Evolutionary conservation across 2,888 invertebrate genomes (phyloP).

Genomic region (Luperina nickerlii): DNA sequence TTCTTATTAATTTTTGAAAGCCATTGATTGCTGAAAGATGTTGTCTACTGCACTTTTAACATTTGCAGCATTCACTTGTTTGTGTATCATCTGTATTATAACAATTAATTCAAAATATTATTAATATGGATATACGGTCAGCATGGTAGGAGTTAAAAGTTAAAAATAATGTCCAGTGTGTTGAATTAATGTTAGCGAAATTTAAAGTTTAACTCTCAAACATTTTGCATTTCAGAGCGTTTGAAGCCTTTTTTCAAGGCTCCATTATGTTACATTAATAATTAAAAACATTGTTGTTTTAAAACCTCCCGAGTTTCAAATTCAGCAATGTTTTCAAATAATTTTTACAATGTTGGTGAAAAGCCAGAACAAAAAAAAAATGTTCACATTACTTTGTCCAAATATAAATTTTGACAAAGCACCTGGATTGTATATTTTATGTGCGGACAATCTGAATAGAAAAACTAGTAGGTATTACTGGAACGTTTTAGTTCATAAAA

Average conservation of each 20-base stretch:
- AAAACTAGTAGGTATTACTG: not conserved
- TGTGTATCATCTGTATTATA: not conserved
- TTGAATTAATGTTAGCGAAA: not conserved
- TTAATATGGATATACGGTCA: not conserved
- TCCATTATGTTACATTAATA: not conserved
- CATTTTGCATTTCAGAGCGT: not conserved
- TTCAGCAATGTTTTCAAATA: not conserved
- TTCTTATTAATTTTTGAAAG: not conserved
- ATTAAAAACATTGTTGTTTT: slow-evolving; percentile 4
- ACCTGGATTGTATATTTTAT: not conserved
- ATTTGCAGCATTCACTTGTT: not conserved
- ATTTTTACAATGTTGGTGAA: not conserved
- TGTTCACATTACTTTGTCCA: no score
- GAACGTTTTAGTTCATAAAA: not conserved
- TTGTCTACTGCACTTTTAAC: not conserved
- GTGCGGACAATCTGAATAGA: not conserved
- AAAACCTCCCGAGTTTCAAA: not conserved
- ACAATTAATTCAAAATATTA: not conserved
- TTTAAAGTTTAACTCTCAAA: not conserved
- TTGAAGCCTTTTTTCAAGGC: slow-evolving; percentile 5
- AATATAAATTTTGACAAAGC: not conserved
- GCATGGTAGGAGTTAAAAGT: not conserved
- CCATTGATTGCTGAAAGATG: not conserved
- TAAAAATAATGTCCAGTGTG: not conserved
- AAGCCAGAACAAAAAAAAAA: no score